Conservation (phyloP, 1,140 invertebrate species). For the Heliconius hermathena region DNA sequence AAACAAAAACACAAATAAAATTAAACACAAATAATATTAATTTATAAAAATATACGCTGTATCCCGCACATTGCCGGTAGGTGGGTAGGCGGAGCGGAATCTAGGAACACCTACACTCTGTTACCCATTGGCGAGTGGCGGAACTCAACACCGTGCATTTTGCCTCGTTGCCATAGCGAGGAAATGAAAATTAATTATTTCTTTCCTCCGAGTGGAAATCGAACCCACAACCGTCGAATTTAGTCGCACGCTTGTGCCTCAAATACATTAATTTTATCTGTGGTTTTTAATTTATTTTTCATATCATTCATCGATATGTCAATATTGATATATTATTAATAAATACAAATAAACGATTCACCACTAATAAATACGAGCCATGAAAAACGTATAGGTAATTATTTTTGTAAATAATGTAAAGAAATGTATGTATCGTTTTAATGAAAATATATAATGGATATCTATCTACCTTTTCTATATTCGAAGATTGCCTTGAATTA, state of each 20-base stretch:
- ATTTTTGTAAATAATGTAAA: slow-evolving; percentile 39
- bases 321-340: background rate
- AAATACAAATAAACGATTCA: background rate
- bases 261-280: slow-evolving; percentile 2
- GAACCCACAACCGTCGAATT: too few relatives aligned
- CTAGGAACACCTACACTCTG: too few relatives aligned
- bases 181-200: too few relatives aligned
- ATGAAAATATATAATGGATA: slow-evolving; percentile 30
- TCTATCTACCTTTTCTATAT: slow-evolving; percentile 41
- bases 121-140: too few relatives aligned
- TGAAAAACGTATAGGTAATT: slow-evolving; percentile 5
- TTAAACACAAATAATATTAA: slow-evolving; percentile 29
- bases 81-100: too few relatives aligned
- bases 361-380: background rate
- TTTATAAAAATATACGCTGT: background rate
- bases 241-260: too few relatives aligned
- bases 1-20: slow-evolving; percentile 37
- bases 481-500: slow-evolving; percentile 41
- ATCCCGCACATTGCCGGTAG: too few relatives aligned
- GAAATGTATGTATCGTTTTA: slow-evolving; percentile 34
- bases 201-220: too few relatives aligned
- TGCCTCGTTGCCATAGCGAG: too few relatives aligned
- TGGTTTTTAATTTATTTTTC: slow-evolving; percentile 19
- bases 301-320: background rate
- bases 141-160: too few relatives aligned